These are phyloP conservation scores for Parotocinclus haroldoi DNA, from an alignment of 2,797 vertebrate species.

Conservation along the genomic window DNA sequence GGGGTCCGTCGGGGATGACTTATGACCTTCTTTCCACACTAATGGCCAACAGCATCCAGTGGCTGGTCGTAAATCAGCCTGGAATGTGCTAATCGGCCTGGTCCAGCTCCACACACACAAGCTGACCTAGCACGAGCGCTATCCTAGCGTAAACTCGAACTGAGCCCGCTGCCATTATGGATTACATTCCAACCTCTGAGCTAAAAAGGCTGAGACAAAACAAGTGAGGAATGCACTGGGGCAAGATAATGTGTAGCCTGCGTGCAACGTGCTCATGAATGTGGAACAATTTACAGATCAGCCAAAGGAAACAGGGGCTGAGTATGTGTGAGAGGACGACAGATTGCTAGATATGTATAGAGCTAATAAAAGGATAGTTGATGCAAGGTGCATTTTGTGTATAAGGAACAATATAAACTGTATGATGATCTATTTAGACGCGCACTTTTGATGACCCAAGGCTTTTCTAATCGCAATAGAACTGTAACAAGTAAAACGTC, in stretches of 20 bases:
- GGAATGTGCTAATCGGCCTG: slow-evolving; percentile 51
- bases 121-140: slow-evolving; percentile 37
- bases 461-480: too few relatives aligned
- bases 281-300: slow-evolving; percentile 34
- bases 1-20: slow-evolving; percentile 56
- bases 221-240: slow-evolving; percentile 37
- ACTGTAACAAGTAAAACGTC: too few relatives aligned
- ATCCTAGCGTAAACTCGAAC: slow-evolving; percentile 40
- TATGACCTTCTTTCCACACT: slow-evolving; percentile 41
- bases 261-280: slow-evolving; percentile 24
- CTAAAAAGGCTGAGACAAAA: slow-evolving; percentile 36
- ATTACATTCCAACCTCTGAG: slow-evolving; percentile 42
- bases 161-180: slow-evolving; percentile 24
- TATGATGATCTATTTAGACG: too few relatives aligned
- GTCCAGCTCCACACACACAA: slow-evolving; percentile 24
- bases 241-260: slow-evolving; percentile 29
- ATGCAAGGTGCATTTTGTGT: too few relatives aligned
- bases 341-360: slow-evolving; percentile 7
- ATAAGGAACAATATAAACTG: too few relatives aligned
- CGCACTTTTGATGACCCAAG: too few relatives aligned
- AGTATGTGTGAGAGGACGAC: slow-evolving; percentile 16
- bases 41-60: slow-evolving; percentile 48
- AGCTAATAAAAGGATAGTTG: slow-evolving; percentile 1
- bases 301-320: slow-evolving; percentile 12
- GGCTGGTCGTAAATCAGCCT: slow-evolving; percentile 50